These are phyloP conservation scores for Copidosoma floridanum DNA, from an alignment of 1,140 invertebrate genomes.

Conservation along the genomic window DNA sequence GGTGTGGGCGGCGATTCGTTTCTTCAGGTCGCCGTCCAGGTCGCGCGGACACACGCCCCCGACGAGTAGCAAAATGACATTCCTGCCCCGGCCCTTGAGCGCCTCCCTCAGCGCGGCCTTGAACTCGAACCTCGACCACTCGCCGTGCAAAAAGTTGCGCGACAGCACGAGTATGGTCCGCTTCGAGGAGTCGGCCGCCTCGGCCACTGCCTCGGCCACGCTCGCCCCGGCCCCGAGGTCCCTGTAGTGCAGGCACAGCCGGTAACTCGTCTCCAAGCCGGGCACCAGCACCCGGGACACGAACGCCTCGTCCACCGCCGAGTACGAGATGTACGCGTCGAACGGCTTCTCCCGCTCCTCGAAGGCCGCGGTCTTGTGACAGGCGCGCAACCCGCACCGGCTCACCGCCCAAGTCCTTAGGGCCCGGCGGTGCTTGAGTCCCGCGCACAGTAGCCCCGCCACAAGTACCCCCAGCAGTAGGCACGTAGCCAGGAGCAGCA, in stretches of 20 bases:
- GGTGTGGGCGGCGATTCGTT: conserved; percentile 87
- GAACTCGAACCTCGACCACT: conserved; percentile 93
- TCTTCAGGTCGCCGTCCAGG: conserved; percentile 83
- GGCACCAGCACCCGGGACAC: conserved; percentile 82
- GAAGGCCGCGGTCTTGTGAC: conserved; percentile 76
- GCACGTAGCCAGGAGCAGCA: conserved; percentile 72
- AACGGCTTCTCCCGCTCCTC: conserved; percentile 81
- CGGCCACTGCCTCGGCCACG: conserved; percentile 83
- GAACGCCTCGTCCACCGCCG: conserved; percentile 85
- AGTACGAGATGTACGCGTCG: conserved; percentile 90
- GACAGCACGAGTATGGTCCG: conserved; percentile 88
- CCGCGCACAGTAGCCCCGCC: conserved; percentile 69
- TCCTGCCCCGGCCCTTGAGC: conserved; percentile 76
- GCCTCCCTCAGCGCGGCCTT: conserved; percentile 89
- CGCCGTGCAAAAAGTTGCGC: conserved; percentile 89
- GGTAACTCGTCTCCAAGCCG: conserved; percentile 75
- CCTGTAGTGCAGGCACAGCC: conserved; percentile 82
- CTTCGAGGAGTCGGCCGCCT: conserved; percentile 85
- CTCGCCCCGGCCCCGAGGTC: conserved; percentile 78
- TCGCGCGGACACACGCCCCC: conserved; percentile 81
- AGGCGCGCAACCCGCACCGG: conserved; percentile 79
- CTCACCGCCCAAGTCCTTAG: conserved; percentile 85
- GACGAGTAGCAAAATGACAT: conserved; percentile 81
- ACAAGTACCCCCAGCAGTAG: conserved; percentile 66
- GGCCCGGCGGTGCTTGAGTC: conserved; percentile 79